Conservation (phyloP, 2,888 invertebrate genomes). For the Brachypalpus laphriformis region DNA sequence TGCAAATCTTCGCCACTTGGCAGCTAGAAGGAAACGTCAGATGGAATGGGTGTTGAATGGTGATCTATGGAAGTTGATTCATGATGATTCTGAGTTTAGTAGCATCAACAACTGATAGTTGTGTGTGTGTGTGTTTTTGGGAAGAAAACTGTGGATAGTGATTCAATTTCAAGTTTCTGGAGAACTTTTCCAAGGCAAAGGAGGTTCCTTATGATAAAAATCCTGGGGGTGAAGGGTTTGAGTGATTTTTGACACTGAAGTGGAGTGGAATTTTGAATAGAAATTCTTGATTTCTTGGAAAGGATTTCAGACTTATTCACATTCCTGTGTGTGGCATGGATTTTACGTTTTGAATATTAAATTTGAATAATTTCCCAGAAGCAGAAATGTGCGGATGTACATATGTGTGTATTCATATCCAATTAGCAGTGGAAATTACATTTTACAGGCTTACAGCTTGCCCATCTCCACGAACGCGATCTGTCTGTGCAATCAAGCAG, state of each 20-base stretch:
- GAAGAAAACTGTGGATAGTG: slow-evolving; percentile 4
- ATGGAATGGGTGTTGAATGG: slow-evolving; percentile 11
- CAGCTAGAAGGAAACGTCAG: slow-evolving; percentile 3
- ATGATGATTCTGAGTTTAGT: slow-evolving; percentile 35
- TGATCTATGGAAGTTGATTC: slow-evolving; percentile 56
- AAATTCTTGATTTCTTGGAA: not conserved
- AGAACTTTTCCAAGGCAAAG: not conserved
- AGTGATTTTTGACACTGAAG: not conserved
- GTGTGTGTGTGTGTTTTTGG: slow-evolving; percentile 8
- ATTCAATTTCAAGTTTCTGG: slow-evolving; percentile 38
- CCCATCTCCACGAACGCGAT: no score
- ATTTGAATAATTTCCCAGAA: no score
- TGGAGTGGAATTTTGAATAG: not conserved
- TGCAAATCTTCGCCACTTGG: slow-evolving; percentile 54
- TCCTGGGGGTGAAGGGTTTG: not conserved
- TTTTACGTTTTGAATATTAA: no score
- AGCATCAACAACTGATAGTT: slow-evolving; percentile 13
- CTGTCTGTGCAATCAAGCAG: no score
- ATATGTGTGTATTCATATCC: no score
- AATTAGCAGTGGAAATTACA: no score
- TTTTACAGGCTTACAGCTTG: no score
- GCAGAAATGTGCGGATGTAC: no score
- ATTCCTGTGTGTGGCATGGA: no score
- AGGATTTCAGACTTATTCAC: not conserved
- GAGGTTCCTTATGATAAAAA: not conserved